Base-by-base conservation (phyloP, 2,113 vertebrate genomes). In the Corydoras sp. region DNA sequence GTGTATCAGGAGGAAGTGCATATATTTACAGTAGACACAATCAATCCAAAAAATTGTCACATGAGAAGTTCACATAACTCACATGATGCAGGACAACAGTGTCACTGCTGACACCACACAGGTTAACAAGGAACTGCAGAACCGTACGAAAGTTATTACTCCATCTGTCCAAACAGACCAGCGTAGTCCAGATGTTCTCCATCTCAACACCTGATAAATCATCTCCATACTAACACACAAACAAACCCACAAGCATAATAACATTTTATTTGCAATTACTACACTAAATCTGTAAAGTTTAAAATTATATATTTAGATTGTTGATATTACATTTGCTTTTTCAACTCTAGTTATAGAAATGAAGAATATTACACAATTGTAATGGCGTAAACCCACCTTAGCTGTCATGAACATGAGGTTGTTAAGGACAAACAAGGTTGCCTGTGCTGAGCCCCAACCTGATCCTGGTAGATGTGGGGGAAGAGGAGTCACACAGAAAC, bases 371-470 rank as follows among this genome's bases (percentile, higher is more conserved):
- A 48, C n/a, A 13, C 5, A 58, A 15, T 4, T 12, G 3, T 14
- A 10, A 12, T 53, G 29, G 12, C 12, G 31, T 62, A 12, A 13
- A 54, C 32, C 13, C 89, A 98, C 97, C 94, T 99, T 98, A 69
- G 97, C 97, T 0, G 96, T 98, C 95, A 99, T 98, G 81, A 97
- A 98, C 96, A 99, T 98, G 82, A 99, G 95, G 87, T 99, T 98
- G 87, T 99, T 99, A 68, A 99, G 94, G 80, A 99, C 93, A 48
- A 99, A 83, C 0, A 95, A 95, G 0, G 96, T 98, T 3, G 96
- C 96, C 84, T 98, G 95, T 10, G 94, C 89, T 29, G 95, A 98
- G 18, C 97, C 96, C 97, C 97, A 99, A 76, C 97, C 97, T 5
- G 83, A 95, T 63, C 97, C 97, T 80, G 90, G 92, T 11, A 99